Percentiles rank a stretch among this genome's conserved stretches.
These are phyloP conservation scores for Cotesia glomerata DNA, from an alignment of 1,140 invertebrate genomes.

Conservation along the genomic window DNA sequence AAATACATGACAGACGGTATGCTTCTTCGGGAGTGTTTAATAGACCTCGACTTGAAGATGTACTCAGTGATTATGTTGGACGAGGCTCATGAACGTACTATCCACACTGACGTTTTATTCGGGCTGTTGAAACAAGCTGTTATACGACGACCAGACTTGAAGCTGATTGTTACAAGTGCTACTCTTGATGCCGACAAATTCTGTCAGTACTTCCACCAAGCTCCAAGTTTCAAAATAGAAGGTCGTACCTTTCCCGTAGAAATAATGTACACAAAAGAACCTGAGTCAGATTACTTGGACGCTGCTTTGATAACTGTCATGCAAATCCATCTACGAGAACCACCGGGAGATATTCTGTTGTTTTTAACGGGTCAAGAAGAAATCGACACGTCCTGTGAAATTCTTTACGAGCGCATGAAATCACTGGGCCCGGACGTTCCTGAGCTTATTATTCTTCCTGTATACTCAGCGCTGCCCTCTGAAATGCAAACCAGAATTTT, in stretches of 20 bases:
- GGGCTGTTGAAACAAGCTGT: conserved; percentile 92
- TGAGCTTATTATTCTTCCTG: conserved; percentile 96
- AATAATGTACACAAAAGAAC: conserved; percentile 96
- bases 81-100: conserved; percentile 97
- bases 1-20: conserved; percentile 99
- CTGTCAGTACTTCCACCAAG: conserved; percentile 96
- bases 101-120: conserved; percentile 97
- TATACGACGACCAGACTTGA: conserved; percentile 90
- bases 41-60: conserved; percentile 89
- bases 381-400: conserved; percentile 99
- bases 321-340: conserved; percentile 98
- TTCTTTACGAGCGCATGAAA: conserved; percentile 98
- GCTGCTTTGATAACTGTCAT: conserved; percentile 98
- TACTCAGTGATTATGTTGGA: conserved; percentile 99
- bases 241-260: conserved; percentile 97
- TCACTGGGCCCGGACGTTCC: conserved; percentile 96
- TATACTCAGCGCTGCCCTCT: conserved; percentile 97
- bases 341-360: conserved; percentile 91
- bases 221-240: conserved; percentile 96
- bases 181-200: conserved; percentile 99
- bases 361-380: conserved; percentile 99
- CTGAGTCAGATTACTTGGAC: conserved; percentile 98
- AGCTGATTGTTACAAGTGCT: conserved; percentile 98
- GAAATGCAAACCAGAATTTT: conserved; percentile 99
- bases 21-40: conserved; percentile 95